Base-by-base conservation (phyloP, 2,797 vertebrate species). In the Pseudomugil tenellus region DNA sequence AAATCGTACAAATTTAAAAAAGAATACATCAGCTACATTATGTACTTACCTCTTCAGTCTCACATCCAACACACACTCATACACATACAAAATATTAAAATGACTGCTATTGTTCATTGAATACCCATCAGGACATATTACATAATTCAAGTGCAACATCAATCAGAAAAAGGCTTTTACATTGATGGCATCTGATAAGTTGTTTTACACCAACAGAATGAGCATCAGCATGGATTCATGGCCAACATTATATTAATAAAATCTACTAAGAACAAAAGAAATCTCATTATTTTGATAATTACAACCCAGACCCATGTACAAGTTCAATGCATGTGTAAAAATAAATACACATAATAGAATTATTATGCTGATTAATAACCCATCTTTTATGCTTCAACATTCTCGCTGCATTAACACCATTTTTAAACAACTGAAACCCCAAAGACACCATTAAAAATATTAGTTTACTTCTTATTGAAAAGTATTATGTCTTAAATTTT, bases 171-270 rank as follows among this genome's bases (percentile, higher is more conserved):
- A 54, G 3, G 21, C 25, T 13, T 39, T 73, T 49, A 9, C 61
- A 32, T 62, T 43, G 65, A 49, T 57, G 76, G 66, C 34, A 43
- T 11, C 35, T n/a, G 35, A 43, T 31, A 39, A 72, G 6, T 56
- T 34, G 4, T 32, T 64, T 63, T 60, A 25, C 7, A 63, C 59
- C n/a, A 26, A n/a, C 13, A 79, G 8, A 70, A 41, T 2, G 13
- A 0, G 29, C 60, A 39, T 67, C 6, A 21, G 0, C 1, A 16
- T 31, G 3, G 19, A 56, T 70, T 60, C 25, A 52, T 49, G 17
- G 14, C 39, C 17, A 14, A 19, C 2, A 41, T 5, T 7, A 43
- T n/a, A 19, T 43, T 6, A 19, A 19, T n/a, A 43, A 3, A 43
- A 43, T 43, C 7, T n/a, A n/a, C 2, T 19, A 43, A 43, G 9